A percentile compares a stretch with the other conserved stretches of the same genome.
Conservation (phyloP, 2,797 vertebrate species). For the Phalanger gymnotis region DNA sequence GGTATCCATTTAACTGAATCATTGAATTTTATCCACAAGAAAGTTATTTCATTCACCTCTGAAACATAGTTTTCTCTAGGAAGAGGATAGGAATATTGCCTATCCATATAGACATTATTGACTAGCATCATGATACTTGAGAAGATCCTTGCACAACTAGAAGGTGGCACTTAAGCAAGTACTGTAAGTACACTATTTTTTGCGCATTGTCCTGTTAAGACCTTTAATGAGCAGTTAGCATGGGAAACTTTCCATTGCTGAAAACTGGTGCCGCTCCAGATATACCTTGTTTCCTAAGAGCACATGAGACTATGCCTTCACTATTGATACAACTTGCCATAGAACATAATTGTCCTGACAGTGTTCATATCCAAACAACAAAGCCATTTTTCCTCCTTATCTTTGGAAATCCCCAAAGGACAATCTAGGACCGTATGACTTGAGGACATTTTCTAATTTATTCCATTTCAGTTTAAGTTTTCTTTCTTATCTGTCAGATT, state of each 20-base stretch:
- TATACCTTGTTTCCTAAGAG: conserved; percentile 38
- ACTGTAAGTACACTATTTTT: background rate
- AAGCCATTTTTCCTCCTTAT: conserved; percentile 2
- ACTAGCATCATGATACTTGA: background rate
- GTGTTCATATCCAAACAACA: conserved; percentile 23
- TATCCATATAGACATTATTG: background rate
- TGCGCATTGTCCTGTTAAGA: background rate
- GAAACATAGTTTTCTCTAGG: background rate
- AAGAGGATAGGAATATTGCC: background rate
- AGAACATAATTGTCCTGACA: conserved; percentile 36
- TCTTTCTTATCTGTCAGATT: background rate
- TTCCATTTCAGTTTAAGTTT: conserved; percentile 27
- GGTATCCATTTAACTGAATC: background rate
- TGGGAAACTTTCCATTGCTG: background rate
- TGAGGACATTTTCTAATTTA: conserved; percentile 30
- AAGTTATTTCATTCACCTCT: background rate
- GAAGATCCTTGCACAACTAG: background rate
- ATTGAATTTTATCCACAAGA: background rate
- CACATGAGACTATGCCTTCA: conserved; percentile 36
- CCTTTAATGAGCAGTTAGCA: background rate
- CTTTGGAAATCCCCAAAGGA: conserved; percentile 37
- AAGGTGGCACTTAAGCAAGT: background rate
- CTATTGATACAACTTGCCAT: conserved; percentile 40
- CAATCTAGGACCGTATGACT: conserved; percentile 15
- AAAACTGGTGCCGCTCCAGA: background rate